Evolutionary conservation across 2,888 invertebrate genomes (phyloP).

Genomic region (Lepidochrysops patricia): DNA sequence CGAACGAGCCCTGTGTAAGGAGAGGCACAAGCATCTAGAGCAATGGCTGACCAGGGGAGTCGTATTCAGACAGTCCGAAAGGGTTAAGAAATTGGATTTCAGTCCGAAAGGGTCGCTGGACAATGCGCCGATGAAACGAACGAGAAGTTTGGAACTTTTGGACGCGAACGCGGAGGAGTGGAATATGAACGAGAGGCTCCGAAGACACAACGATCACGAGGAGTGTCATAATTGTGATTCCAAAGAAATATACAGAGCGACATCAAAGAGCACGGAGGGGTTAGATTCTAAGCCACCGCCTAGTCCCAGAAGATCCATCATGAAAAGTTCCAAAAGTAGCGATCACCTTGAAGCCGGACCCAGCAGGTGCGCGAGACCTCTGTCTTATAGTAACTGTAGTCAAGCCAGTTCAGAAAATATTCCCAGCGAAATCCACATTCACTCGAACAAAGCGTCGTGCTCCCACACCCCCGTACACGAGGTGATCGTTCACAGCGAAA

Average conservation of each 20-base stretch:
- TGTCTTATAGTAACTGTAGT: constrained; percentile 32
- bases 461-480: constrained; percentile 60
- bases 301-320: constrained; percentile 43
- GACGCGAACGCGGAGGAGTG: constrained; percentile 65
- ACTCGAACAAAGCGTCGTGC: constrained; percentile 51
- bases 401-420: constrained; percentile 46
- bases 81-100: constrained; percentile 58
- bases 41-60: constrained; percentile 80
- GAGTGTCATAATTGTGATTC: constrained; percentile 49
- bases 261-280: constrained; percentile 71
- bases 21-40: constrained; percentile 79
- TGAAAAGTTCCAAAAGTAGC: constrained; percentile 59
- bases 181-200: constrained; percentile 49
- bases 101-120: constrained; percentile 70
- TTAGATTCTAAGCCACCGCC: constrained; percentile 48
- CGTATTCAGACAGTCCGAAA: constrained; percentile 73
- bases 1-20: constrained; percentile 76
- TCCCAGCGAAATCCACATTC: constrained; percentile 65
- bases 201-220: constrained; percentile 53
- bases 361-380: constrained; percentile 43
- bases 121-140: constrained; percentile 76
- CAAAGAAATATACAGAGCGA: constrained; percentile 58
- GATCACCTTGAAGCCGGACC: constrained; percentile 59
- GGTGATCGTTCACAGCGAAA: constrained; percentile 43
- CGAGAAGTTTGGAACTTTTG: constrained; percentile 81